Conservation (phyloP, 2,888 invertebrate genomes). For the Synergus japonicus region DNA sequence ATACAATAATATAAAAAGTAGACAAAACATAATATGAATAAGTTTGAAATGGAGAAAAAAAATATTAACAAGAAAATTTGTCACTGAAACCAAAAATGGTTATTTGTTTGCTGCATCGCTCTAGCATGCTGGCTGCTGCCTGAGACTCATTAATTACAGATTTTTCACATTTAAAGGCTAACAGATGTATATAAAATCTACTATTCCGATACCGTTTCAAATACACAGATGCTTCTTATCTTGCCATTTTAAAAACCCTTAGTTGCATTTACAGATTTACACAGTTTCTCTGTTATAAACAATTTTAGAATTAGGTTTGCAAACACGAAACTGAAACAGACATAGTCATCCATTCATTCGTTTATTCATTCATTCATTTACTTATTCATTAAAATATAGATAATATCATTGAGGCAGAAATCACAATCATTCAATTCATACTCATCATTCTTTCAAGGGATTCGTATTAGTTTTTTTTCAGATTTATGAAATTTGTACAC, state of each 20-base stretch:
- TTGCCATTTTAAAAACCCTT: conserved; percentile 46
- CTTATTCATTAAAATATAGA: conserved; percentile 52
- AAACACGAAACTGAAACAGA: conserved; percentile 54
- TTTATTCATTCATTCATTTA: conserved; percentile 56
- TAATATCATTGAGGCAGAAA: conserved; percentile 12
- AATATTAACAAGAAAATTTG: conserved; percentile 44
- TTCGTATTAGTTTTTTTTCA: neutral
- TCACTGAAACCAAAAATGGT: conserved; percentile 24
- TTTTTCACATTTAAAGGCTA: conserved; percentile 64
- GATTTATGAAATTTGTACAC: conserved; percentile 40
- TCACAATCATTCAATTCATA: neutral
- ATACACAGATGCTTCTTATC: conserved; percentile 63
- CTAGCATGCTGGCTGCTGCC: conserved; percentile 76
- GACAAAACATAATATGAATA: neutral
- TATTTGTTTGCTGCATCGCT: conserved; percentile 71
- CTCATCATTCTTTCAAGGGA: neutral
- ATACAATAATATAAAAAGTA: conserved; percentile 1
- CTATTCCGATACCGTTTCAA: conserved; percentile 52
- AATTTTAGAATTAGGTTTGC: conserved; percentile 14
- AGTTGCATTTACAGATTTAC: conserved; percentile 45
- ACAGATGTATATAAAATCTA: conserved; percentile 57
- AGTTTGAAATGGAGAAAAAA: neutral
- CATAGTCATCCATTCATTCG: conserved; percentile 64
- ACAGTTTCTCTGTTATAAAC: conserved; percentile 41
- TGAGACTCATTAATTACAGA: conserved; percentile 69